Evolutionary conservation across 2,113 vertebrate species (phyloP).

Genomic region (Camelus bactrianus): DNA sequence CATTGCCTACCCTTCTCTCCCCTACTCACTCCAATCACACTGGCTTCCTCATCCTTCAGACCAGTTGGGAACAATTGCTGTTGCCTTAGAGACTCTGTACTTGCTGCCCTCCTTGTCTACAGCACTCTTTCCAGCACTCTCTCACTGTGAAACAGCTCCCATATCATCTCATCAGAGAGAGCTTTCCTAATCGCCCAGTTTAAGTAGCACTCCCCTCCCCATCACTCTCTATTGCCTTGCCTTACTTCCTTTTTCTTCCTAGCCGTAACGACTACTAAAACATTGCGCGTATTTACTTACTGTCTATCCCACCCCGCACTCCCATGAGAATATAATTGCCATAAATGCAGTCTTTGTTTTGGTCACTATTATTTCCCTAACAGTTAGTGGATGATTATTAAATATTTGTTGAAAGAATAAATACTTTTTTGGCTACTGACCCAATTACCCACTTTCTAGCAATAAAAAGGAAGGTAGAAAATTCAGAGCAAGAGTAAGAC

Average conservation of each 20-base stretch:
- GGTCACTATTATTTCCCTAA: neutral
- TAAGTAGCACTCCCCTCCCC: neutral
- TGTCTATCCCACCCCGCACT: neutral
- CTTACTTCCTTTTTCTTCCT: neutral
- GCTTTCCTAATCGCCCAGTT: neutral
- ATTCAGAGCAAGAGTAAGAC: neutral
- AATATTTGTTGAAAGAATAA: neutral
- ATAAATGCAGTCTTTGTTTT: neutral
- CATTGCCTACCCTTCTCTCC: neutral
- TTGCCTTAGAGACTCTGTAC: neutral
- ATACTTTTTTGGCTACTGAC: neutral
- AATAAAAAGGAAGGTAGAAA: neutral
- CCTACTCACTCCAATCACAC: neutral
- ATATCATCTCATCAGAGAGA: neutral
- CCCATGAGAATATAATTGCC: neutral
- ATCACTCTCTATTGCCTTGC: neutral
- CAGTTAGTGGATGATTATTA: neutral
- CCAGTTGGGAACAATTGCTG: neutral
- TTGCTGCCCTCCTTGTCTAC: neutral
- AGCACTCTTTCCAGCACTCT: neutral
- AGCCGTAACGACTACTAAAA: neutral
- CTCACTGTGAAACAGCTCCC: neutral
- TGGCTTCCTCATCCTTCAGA: neutral
- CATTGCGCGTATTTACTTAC: too few species aligned
- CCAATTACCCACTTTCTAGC: neutral